Percentiles rank a stretch among this genome's conserved stretches.
phyloP scores from a whole-genome alignment of 2,797 vertebrate species.

The Pipistrellus pipistrellus region DNA sequence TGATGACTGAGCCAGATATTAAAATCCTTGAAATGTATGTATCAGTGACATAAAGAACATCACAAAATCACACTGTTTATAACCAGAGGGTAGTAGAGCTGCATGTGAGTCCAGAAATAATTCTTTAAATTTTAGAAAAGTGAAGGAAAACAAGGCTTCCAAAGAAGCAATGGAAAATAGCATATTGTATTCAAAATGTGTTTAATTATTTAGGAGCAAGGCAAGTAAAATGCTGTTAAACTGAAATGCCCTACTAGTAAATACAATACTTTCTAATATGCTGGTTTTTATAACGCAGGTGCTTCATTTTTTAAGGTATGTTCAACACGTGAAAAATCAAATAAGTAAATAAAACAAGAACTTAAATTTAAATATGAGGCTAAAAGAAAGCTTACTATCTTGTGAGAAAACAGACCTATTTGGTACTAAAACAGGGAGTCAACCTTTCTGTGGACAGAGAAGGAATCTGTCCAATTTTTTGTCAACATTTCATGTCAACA shows the following conservation, averaged over 20 bases:
- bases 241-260: background rate
- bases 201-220: background rate
- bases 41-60: background rate
- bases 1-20: background rate
- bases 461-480: background rate
- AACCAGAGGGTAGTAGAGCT: background rate
- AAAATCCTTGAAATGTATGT: background rate
- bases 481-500: background rate
- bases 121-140: conserved; percentile 29
- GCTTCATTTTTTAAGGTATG: conserved; percentile 33
- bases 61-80: background rate
- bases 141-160: background rate
- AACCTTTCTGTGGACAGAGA: background rate
- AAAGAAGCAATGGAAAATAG: background rate
- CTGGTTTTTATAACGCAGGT: background rate
- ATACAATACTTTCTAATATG: background rate
- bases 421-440: background rate
- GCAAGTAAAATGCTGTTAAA: background rate
- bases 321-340: background rate
- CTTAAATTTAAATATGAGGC: background rate
- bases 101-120: background rate
- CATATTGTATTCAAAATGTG: background rate
- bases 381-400: background rate
- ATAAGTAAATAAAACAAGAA: background rate
- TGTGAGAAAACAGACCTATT: background rate